These are phyloP conservation scores for Mythimna albipuncta DNA, from an alignment of 2,888 invertebrate species.

Conservation along the genomic window DNA sequence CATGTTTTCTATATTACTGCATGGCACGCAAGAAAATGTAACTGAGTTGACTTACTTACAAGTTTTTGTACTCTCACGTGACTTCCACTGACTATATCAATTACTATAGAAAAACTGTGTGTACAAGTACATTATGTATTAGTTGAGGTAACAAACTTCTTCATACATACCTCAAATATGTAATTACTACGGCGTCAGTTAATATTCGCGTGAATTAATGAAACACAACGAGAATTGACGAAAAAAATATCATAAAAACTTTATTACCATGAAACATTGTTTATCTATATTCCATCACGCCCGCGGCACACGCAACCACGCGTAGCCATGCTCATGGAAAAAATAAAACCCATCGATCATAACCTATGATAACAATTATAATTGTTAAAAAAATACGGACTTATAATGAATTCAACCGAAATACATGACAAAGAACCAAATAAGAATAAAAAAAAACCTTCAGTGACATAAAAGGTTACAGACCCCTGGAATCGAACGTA, in stretches of 20 bases:
- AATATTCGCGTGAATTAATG: constrained; percentile 73
- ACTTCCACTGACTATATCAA: constrained; percentile 49
- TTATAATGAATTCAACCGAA: constrained; percentile 59
- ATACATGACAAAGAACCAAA: constrained; percentile 54
- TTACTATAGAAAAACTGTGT: constrained; percentile 44
- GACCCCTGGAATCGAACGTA: constrained; percentile 85
- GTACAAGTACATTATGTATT: constrained; percentile 23
- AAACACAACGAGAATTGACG: constrained; percentile 67
- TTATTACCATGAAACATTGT: constrained; percentile 73
- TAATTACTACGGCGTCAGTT: constrained; percentile 62
- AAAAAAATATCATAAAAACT: constrained; percentile 70
- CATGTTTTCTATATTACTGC: constrained; percentile 33
- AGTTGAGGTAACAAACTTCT: constrained; percentile 38
- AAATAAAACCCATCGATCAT: constrained; percentile 79
- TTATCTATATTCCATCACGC: constrained; percentile 77
- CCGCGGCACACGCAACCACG: constrained; percentile 76
- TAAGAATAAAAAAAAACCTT: constrained; percentile 43
- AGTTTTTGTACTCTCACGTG: constrained; percentile 36
- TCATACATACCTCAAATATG: constrained; percentile 55
- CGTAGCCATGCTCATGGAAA: constrained; percentile 74
- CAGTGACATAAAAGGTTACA: constrained; percentile 79
- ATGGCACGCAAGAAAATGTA: constrained; percentile 39
- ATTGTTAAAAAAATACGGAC: constrained; percentile 61
- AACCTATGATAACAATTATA: constrained; percentile 78
- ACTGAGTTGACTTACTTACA: constrained; percentile 28